Evolutionary conservation across 2,113 vertebrate genomes (phyloP).

Genomic region (Gopherus flavomarginatus): DNA sequence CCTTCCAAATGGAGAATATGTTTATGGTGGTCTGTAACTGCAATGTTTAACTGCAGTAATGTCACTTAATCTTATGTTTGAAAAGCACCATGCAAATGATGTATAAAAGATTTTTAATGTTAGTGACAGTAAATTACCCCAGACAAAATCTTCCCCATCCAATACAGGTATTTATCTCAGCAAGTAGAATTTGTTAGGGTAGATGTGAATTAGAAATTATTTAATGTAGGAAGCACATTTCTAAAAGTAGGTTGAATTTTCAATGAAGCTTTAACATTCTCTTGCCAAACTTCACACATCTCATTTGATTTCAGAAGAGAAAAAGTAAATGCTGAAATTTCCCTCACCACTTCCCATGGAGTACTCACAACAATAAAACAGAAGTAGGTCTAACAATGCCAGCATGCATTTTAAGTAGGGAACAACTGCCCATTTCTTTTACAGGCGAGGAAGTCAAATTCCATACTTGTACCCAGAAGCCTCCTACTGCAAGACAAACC

Average conservation of each 20-base stretch:
- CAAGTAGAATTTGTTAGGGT: slow-evolving; percentile 70
- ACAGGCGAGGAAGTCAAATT: slow-evolving; percentile 37
- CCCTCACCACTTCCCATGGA: neutral
- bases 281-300: slow-evolving; percentile 62
- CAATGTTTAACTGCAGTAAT: neutral
- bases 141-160: slow-evolving; percentile 57
- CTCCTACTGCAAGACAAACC: too few relatives aligned
- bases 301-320: slow-evolving; percentile 53
- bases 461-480: neutral
- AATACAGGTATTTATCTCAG: slow-evolving; percentile 69
- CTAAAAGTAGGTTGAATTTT: slow-evolving; percentile 72
- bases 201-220: slow-evolving; percentile 71
- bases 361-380: slow-evolving; percentile 13
- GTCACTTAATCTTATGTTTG: slow-evolving; percentile 1
- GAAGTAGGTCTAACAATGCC: neutral
- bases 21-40: neutral
- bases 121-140: slow-evolving; percentile 49
- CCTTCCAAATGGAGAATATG: neutral
- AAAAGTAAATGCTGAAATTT: slow-evolving; percentile 63
- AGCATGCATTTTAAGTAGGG: neutral
- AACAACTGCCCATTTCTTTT: neutral
- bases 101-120: slow-evolving; percentile 62
- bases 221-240: slow-evolving; percentile 65
- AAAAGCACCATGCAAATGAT: slow-evolving; percentile 12
- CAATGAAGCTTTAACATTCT: slow-evolving; percentile 66